A percentile compares a stretch with the other conserved stretches of the same genome.
Evolutionary conservation across 2,113 vertebrate genomes (phyloP).

Genomic region (Nicator chloris): DNA sequence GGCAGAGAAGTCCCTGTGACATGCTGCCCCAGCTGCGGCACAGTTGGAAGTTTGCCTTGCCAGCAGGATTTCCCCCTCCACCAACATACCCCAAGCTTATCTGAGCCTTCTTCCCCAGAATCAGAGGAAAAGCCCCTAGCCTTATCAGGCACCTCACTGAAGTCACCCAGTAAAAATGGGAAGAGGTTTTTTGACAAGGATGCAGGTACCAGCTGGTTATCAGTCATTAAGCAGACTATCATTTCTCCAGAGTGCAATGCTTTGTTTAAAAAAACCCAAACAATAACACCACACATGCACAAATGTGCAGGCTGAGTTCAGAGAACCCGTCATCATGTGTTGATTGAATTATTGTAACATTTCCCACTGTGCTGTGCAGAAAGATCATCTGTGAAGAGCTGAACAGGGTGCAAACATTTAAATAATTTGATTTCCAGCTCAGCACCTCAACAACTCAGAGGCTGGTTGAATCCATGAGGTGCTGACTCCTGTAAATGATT

Average conservation of each 20-base stretch:
- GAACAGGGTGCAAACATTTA: conserved; percentile 4
- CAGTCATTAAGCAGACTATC: not conserved
- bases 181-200: not conserved
- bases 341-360: conserved; percentile 22
- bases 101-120: not conserved
- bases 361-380: not conserved
- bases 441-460: not conserved
- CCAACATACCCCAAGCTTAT: not conserved
- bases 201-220: not conserved
- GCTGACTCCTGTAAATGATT: not conserved
- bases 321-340: not conserved
- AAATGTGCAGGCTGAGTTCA: not conserved
- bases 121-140: not conserved
- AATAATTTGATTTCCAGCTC: conserved; percentile 3
- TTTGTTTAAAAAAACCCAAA: not conserved
- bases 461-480: not conserved
- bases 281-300: not conserved
- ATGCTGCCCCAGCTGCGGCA: not conserved
- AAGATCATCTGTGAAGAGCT: not conserved
- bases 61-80: not conserved
- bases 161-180: not conserved
- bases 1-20: not conserved
- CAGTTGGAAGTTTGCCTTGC: not conserved
- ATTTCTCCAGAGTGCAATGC: not conserved
- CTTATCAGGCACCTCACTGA: not conserved